Evolutionary conservation across 2,888 invertebrate genomes (phyloP), one percentile per base, ranked within the genome.

Genomic region (Perithous albicinctus): DNA sequence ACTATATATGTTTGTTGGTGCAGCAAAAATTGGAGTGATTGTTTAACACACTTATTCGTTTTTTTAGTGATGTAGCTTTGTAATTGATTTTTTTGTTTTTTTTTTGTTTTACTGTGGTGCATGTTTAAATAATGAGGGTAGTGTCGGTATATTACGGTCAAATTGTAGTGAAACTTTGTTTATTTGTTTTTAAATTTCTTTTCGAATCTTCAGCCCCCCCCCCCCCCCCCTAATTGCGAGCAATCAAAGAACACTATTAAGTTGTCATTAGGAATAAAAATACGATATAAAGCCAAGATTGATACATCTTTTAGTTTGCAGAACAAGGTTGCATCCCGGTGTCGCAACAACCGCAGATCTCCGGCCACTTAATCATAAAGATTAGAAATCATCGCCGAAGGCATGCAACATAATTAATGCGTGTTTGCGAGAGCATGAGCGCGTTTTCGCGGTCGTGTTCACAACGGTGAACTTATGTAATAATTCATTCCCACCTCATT

Each of bases 391-490:
- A 84, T 82, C 76, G 72, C 76, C 80, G 41, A 77, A 78, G 75
- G 74, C 70, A 38, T 56, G 67, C 73, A 66, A 67, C 64, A 78
- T 80, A 83, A 80, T 84, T 82, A 82, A 83, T 84, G 82, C 73
- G 54, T 80, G 66, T 82, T 80, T 78, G 69, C 59, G 51, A 79
- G 80, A 79, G 80, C 69, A 77, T 79, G 66, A 66, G 48, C 67
- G 75, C 78, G 64, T 75, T 80, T 84, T 78, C 78, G 75, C 74
- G 80, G 77, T 79, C 54, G 78, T 84, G 80, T 81, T 84, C 83
- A 74, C 80, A 80, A 84, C 80, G 77, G 54, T 77, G 77, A 83
- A 84, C 83, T 84, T 84, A 41, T 67, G 78, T 77, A 81, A 83
- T 84, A 81, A 83, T 81, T 83, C 84, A 84, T 84, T 67, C 77